Conservation (phyloP, 2,797 vertebrate genomes). For the Spinibarbus caldwelli region DNA sequence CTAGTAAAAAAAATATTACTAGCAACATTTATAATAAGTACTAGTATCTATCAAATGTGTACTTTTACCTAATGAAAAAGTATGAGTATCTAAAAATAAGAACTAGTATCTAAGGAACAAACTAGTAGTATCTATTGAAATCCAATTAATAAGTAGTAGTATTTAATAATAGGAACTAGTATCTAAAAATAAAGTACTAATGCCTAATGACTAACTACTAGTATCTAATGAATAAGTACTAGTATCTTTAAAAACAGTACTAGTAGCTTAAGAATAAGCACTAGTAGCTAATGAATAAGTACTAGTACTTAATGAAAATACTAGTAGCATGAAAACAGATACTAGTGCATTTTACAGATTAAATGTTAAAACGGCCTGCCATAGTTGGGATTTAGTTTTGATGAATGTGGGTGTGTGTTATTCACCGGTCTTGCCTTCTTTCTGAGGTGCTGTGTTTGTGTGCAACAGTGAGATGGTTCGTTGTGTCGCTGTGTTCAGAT, state of each 20-base stretch:
- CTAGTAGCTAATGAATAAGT: no score
- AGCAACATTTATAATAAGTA: no score
- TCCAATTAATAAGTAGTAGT: no score
- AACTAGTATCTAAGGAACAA: no score
- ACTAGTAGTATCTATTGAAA: no score
- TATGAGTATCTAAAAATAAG: no score
- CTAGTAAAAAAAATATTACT: no score
- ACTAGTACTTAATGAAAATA: not conserved
- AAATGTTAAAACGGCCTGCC: not conserved
- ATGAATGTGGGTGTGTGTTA: conserved; percentile 3
- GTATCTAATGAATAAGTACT: no score
- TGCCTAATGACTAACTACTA: no score
- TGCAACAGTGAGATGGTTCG: conserved; percentile 86
- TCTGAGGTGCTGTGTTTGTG: conserved; percentile 81
- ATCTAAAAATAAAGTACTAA: not conserved
- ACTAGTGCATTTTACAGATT: not conserved
- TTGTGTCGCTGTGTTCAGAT: conserved; percentile 83
- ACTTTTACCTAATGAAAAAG: no score
- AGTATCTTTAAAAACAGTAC: not conserved
- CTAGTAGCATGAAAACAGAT: not conserved
- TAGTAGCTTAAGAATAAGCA: not conserved
- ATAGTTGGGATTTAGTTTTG: not conserved
- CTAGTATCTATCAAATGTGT: no score
- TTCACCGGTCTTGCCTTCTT: conserved; percentile 78
- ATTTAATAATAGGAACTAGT: no score